Conservation (phyloP, 1,140 invertebrate species). For the Drosophila melanica region DNA sequence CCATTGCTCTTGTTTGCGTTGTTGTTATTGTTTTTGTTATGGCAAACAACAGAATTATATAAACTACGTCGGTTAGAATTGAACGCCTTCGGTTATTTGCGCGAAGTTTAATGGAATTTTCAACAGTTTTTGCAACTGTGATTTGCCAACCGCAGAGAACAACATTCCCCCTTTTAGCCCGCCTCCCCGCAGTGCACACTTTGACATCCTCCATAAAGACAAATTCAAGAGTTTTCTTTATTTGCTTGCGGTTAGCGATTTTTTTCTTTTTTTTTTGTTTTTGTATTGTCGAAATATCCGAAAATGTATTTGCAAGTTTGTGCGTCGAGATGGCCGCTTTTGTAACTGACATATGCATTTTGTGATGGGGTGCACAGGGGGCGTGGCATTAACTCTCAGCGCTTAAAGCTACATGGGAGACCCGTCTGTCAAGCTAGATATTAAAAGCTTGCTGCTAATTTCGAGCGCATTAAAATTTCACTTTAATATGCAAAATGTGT, state of each 20-base stretch:
- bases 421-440: constrained; percentile 26
- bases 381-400: constrained; percentile 14
- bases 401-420: constrained; percentile 22
- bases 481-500: constrained; percentile 56
- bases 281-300: constrained; percentile 26
- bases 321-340: constrained; percentile 30
- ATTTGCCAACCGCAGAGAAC: constrained; percentile 68
- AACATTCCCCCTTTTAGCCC: constrained; percentile 8
- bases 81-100: constrained; percentile 81
- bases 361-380: constrained; percentile 29
- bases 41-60: constrained; percentile 75
- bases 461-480: constrained; percentile 64
- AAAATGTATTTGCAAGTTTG: constrained; percentile 63
- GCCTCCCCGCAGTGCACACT: neutral
- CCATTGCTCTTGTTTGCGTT: constrained; percentile 3
- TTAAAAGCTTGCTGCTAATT: constrained; percentile 44
- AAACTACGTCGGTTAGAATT: constrained; percentile 79
- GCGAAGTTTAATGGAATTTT: constrained; percentile 82
- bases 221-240: constrained; percentile 28
- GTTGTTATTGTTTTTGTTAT: constrained; percentile 58
- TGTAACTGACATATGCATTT: constrained; percentile 81
- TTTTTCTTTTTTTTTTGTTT: constrained; percentile 18
- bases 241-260: constrained; percentile 32
- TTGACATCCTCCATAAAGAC: constrained; percentile 13
- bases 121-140: constrained; percentile 78